A percentile compares a stretch with the other conserved stretches of the same genome.
These are phyloP conservation scores for Drosophila melanosoma DNA, from an alignment of 2,888 invertebrate species.

Conservation along the genomic window DNA sequence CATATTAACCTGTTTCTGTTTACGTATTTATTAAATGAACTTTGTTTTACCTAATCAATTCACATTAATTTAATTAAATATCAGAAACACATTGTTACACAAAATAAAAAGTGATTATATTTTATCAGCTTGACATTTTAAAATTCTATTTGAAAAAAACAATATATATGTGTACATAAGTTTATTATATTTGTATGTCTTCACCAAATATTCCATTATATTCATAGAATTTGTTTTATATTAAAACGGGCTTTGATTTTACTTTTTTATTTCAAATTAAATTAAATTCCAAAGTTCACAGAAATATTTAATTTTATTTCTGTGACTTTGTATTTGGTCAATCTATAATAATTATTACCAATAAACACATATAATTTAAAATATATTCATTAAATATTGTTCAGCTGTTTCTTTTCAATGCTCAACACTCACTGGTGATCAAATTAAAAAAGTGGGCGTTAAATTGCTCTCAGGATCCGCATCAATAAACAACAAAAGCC, in stretches of 20 bases:
- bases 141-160: background rate
- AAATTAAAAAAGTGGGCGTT: conserved; percentile 11
- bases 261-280: background rate
- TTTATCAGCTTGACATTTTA: background rate
- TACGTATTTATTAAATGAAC: background rate
- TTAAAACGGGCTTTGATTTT: background rate
- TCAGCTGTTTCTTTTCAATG: conserved; percentile 13
- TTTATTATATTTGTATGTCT: background rate
- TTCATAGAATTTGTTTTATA: background rate
- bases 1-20: background rate
- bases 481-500: conserved; percentile 43
- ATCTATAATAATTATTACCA: background rate
- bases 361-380: background rate
- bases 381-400: background rate
- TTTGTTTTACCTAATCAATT: background rate
- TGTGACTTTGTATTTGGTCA: background rate
- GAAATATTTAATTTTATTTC: background rate
- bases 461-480: conserved; percentile 27
- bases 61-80: background rate
- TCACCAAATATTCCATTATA: background rate
- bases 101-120: background rate
- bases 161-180: background rate
- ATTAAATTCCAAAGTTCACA: background rate
- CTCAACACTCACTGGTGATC: conserved; percentile 26
- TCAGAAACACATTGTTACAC: background rate